phyloP scores from a whole-genome alignment of 2,113 vertebrate species.

The Lampris megalopsis region DNA sequence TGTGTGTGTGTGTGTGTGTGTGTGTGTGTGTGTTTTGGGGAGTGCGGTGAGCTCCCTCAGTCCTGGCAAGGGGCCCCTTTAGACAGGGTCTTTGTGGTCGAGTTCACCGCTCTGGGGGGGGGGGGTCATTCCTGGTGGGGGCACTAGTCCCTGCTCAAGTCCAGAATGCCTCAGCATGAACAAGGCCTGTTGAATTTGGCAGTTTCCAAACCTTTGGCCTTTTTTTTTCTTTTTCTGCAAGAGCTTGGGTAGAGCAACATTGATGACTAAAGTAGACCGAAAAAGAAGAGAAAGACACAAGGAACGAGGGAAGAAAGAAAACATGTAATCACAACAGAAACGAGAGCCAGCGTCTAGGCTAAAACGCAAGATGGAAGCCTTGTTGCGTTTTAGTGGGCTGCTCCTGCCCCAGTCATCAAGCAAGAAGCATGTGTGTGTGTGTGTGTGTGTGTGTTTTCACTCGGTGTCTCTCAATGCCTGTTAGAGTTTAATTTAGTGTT shows the following conservation, averaged over 20 bases:
- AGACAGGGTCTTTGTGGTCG: conserved; percentile 69
- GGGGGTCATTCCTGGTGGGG: conserved; percentile 69
- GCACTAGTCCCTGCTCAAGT: conserved; percentile 38
- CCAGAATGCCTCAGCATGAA: conserved; percentile 49
- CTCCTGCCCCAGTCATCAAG: conserved; percentile 76
- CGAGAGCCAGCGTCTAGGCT: conserved; percentile 36
- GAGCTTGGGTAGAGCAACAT: conserved; percentile 3
- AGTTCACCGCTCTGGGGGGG: conserved; percentile 47
- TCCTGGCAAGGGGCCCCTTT: conserved; percentile 67
- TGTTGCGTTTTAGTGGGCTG: conserved; percentile 59
- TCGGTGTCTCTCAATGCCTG: conserved; percentile 94
- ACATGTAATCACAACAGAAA: conserved; percentile 42
- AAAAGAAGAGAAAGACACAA: conserved; percentile 25
- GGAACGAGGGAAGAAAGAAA: conserved; percentile 29
- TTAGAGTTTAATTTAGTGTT: conserved; percentile 99
- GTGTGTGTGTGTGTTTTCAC: conserved; percentile 69
- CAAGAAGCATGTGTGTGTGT: conserved; percentile 76
- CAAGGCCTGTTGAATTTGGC: conserved; percentile 56
- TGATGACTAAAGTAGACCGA: neutral
- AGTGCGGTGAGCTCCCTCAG: conserved; percentile 61
- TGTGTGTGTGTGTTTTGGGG: conserved; percentile 43
- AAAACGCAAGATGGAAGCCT: conserved; percentile 71
- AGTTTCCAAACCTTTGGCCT: conserved; percentile 47
- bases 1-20: conserved; percentile 18
- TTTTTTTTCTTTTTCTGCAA: conserved; percentile 13